Evolutionary conservation across 2,797 vertebrate genomes (phyloP), one percentile per base, ranked within the genome.

Genomic region (Pachyuromys duprasi): DNA sequence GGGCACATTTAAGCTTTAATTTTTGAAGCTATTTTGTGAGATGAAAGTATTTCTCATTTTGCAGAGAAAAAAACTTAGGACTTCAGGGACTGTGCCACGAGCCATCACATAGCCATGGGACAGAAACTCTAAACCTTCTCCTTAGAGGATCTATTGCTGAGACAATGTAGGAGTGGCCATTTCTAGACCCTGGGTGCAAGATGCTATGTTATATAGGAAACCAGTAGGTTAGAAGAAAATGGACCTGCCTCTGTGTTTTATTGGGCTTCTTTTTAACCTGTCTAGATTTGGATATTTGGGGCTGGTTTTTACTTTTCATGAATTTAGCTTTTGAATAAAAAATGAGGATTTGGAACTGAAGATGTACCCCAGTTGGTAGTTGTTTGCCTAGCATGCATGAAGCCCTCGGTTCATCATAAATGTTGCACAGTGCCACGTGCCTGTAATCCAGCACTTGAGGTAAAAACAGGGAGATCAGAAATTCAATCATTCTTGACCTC

Each of bases 71-170:
- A 76, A 69, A 55, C 26, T 49, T 96, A 74, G 89, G 39, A 4
- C 45, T 84, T 79, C 83, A 74, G 31, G 65, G 67, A 89, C 70
- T 95, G 60, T 80, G 60, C 95, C 39, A 75, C 86, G 70, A 94
- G 70, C 49, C 67, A 28, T 93, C 74, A 84, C 4, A 39, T 55
- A 95, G 7, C 13, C n/a, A 89, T 89, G 55, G 57, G 26, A 78
- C 26, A 39, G 79, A 93, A 93, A 39, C 82, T 86, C 11, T 15
- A 4, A 83, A 31, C 13, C 39, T 65, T 92, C 12, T 65, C 55
- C 67, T 91, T 75, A n/a, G 39, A 89, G 26, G 79, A 4, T 55
- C 72, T 63, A 36, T 33, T 78, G 42, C 70, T 70, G 36, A 86
- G 53, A 76, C 31, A 63, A 60, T 75, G 15, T 81, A 45, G 39